Conservation (phyloP, 2,888 invertebrate species). For the Polydrusus cervinus region DNA sequence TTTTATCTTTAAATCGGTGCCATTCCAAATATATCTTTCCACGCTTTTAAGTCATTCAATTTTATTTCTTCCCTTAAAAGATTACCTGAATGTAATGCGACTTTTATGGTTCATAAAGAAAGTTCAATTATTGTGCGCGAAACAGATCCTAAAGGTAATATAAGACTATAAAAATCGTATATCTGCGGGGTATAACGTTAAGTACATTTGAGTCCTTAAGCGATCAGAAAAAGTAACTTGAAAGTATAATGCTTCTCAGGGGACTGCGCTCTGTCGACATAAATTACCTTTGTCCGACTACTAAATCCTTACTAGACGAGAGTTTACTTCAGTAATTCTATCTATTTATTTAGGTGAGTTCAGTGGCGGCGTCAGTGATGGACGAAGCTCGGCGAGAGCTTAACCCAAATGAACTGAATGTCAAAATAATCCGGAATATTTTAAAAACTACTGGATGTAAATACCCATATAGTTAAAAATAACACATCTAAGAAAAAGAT, state of each 20-base stretch:
- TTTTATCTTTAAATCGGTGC: neutral
- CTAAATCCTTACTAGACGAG: slow-evolving; percentile 32
- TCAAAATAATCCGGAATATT: too few relatives aligned
- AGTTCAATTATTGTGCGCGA: slow-evolving; percentile 65
- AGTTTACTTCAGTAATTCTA: slow-evolving; percentile 7
- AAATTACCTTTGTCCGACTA: slow-evolving; percentile 27
- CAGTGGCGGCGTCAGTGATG: too few relatives aligned
- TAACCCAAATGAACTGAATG: too few relatives aligned
- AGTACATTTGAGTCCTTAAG: slow-evolving; percentile 66
- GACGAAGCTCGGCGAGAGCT: too few relatives aligned
- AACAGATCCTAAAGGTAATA: slow-evolving; percentile 62
- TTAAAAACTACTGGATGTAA: too few relatives aligned
- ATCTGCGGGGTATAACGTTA: slow-evolving; percentile 65
- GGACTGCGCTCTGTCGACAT: slow-evolving; percentile 21
- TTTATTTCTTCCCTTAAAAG: slow-evolving; percentile 12
- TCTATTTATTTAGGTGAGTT: slow-evolving; percentile 25
- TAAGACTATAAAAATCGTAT: slow-evolving; percentile 65
- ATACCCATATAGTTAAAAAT: too few relatives aligned
- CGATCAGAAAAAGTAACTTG: slow-evolving; percentile 63
- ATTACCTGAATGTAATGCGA: slow-evolving; percentile 26
- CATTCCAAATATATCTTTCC: neutral
- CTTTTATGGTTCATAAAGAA: slow-evolving; percentile 55
- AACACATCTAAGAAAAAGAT: too few relatives aligned
- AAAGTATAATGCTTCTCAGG: slow-evolving; percentile 26
- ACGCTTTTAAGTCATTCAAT: neutral